Base-by-base conservation (phyloP, 2,888 invertebrate genomes). In the Apoderus coryli region DNA sequence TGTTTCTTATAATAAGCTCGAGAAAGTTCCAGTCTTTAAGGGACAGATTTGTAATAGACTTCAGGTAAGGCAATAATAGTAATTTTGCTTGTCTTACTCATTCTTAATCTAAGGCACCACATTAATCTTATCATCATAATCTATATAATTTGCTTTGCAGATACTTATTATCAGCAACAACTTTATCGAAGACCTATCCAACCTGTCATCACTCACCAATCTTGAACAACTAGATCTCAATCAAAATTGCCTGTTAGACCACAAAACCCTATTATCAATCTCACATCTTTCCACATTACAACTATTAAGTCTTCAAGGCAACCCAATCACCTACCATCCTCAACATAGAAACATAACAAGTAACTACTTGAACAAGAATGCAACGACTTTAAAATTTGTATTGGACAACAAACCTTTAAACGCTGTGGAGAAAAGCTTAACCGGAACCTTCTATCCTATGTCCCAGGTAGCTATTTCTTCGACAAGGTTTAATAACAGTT, bases 1-100 rank as follows among this genome's bases (percentile, higher is more conserved):
- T 57, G 49, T 76, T 27, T 67, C 72, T 32, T 76, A 61, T 45
- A 77, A 77, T 53, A 64, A 64, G 43, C 50, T 77, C 26, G 63
- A 61, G 15, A 44, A 46, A 22, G 52, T 73, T 26, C 76, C 76
- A 2, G 45, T 44, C 4, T 67, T 76, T 41, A 67, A 64, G 42
- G 61, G 63, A 42, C 63, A 65, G 34, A 60, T 69, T 9, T 63
- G 60, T 33, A 63, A 60, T 31, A 61, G 63, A 31, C 36, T 58
- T 11, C 56, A 56, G 42, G 50, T 52, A 40, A 41, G 34, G 34
- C 10, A 10, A 10, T n/a, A 29, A 23, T 14, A n/a, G 14, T 14
- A 19, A 19, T n/a, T 19, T 19, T 19, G 6, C 19, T 19, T 19
- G 19, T 19, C 19, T 7, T 19, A 19, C n/a, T 19, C 19, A 6